Percentiles rank a stretch among this genome's conserved stretches.
Conservation (phyloP, 2,888 invertebrate genomes). For the Chrysolina haemoptera region DNA sequence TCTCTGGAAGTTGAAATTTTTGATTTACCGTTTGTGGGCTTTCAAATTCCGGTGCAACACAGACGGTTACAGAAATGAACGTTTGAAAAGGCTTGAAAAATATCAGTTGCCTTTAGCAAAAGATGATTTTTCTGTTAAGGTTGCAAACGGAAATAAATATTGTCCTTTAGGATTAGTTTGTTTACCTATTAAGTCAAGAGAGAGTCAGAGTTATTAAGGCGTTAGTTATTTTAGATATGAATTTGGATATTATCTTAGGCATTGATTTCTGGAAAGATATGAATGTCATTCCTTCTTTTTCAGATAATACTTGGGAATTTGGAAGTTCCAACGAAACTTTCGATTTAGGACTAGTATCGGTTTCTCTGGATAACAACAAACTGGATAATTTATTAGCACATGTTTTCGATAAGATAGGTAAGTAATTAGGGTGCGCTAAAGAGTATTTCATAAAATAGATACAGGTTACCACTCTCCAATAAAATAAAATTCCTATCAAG, state of each 20-base stretch:
- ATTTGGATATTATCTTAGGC: slow-evolving; percentile 38
- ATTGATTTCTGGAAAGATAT: slow-evolving; percentile 40
- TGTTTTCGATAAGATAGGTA: slow-evolving; percentile 18
- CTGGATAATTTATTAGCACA: slow-evolving; percentile 6
- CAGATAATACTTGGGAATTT: neutral
- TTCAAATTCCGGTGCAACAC: slow-evolving; percentile 29
- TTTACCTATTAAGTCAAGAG: slow-evolving; percentile 34
- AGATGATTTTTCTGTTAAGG: neutral
- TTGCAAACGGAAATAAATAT: slow-evolving; percentile 34
- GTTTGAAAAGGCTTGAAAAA: slow-evolving; percentile 29
- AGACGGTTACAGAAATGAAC: slow-evolving; percentile 24
- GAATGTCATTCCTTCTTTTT: slow-evolving; percentile 29
- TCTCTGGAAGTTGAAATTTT: slow-evolving; percentile 19
- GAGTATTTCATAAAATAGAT: slow-evolving; percentile 36
- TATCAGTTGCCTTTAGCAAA: neutral
- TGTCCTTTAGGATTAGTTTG: slow-evolving; percentile 28
- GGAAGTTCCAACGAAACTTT: neutral
- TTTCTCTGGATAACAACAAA: neutral
- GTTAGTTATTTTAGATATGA: slow-evolving; percentile 28
- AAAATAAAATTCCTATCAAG: slow-evolving; percentile 20
- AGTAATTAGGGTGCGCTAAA: slow-evolving; percentile 32
- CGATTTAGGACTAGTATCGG: neutral
- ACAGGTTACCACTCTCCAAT: slow-evolving; percentile 33
- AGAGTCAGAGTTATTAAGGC: slow-evolving; percentile 28
- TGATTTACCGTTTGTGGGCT: slow-evolving; percentile 27